These are phyloP conservation scores for Taeniopygia guttata DNA, from an alignment of 2,797 vertebrate species.

Conservation along the genomic window DNA sequence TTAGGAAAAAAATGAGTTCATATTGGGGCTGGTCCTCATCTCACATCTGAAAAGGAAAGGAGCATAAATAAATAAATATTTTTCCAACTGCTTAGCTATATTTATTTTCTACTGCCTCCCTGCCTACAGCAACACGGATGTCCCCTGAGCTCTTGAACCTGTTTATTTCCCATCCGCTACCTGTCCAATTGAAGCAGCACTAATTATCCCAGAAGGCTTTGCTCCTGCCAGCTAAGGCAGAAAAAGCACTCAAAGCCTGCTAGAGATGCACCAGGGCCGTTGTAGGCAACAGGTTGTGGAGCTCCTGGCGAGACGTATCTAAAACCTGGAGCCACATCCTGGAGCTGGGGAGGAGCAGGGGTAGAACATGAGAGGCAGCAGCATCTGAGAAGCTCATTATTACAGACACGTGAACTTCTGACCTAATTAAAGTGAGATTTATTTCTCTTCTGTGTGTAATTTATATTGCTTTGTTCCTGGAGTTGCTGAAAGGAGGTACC, in stretches of 20 bases:
- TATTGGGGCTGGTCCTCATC: background rate
- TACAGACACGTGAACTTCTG: background rate
- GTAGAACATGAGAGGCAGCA: background rate
- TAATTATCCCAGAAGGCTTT: conserved; percentile 72
- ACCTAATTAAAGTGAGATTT: background rate
- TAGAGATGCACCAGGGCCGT: conserved; percentile 13
- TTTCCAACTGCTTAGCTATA: conserved; percentile 65
- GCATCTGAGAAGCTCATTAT: background rate
- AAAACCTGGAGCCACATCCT: conserved; percentile 29
- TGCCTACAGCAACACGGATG: conserved; percentile 61
- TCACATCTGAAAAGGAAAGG: conserved; percentile 42
- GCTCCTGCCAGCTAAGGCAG: conserved; percentile 51
- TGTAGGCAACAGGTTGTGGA: conserved; percentile 27
- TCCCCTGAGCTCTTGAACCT: conserved; percentile 64
- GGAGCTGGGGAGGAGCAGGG: background rate
- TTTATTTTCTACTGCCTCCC: conserved; percentile 60
- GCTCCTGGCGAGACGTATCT: background rate
- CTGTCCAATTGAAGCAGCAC: conserved; percentile 71
- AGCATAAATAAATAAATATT: conserved; percentile 69
- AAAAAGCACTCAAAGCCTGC: conserved; percentile 56
- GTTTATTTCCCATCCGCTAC: conserved; percentile 67
- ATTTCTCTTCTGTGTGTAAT: background rate
- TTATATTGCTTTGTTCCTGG: background rate
- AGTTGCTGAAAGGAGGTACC: background rate
- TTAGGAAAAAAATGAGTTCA: background rate